phyloP scores from a whole-genome alignment of 2,888 invertebrate species.

The Ecdyonurus torrentis region DNA sequence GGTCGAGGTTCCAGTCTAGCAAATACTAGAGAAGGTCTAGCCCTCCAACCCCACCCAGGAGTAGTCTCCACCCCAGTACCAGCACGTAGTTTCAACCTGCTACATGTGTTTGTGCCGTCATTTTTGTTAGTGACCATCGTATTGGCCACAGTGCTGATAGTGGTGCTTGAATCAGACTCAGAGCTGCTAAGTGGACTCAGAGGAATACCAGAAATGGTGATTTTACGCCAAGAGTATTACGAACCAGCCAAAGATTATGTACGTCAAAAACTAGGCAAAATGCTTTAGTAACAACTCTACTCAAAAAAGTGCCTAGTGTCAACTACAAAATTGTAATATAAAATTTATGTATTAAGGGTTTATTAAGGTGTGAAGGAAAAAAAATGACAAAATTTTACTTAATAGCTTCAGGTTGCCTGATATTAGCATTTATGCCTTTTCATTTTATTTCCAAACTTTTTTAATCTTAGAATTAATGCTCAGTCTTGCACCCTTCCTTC shows the following conservation, averaged over 20 bases:
- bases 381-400: background rate
- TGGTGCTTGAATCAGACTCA: constrained; percentile 65
- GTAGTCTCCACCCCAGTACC: constrained; percentile 16
- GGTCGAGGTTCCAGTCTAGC: background rate
- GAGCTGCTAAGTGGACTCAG: constrained; percentile 48
- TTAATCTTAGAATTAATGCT: no score
- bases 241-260: constrained; percentile 66
- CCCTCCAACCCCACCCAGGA: constrained; percentile 23
- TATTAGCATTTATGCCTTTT: background rate
- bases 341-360: background rate
- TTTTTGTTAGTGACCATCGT: constrained; percentile 55
- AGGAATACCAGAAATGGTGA: constrained; percentile 56
- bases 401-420: background rate
- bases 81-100: constrained; percentile 37
- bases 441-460: background rate
- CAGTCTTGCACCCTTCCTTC: background rate
- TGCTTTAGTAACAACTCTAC: background rate
- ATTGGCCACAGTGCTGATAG: constrained; percentile 46
- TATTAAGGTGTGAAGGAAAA: background rate
- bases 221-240: constrained; percentile 64
- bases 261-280: constrained; percentile 20
- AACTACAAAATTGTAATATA: background rate
- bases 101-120: constrained; percentile 60
- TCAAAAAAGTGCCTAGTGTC: background rate
- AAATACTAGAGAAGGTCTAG: constrained; percentile 10